Base-by-base conservation (phyloP, 2,888 invertebrate species). In the Melitaea athalia region DNA sequence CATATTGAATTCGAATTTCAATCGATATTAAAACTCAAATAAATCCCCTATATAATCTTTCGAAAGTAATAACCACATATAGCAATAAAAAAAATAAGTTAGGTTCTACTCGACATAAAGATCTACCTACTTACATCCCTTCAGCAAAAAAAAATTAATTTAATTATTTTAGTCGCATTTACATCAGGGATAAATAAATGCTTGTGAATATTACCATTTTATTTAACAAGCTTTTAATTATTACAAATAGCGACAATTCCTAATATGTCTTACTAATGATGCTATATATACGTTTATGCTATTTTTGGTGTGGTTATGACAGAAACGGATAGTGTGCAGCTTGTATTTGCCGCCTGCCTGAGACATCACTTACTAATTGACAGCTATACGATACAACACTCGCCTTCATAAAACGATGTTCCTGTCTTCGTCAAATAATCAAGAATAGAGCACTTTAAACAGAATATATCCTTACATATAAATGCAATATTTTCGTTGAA, bases 321-420 rank as follows among this genome's bases (percentile, higher is more conserved):
- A 63, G 69, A 45, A 62, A 59, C 62, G 45, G 67, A 70, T 61
- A 61, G 64, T 65, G 59, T 66, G 61, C 57, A 53, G n/a, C 52
- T 57, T 33, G 57, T 57, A 57, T 42, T 38, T 42, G 15, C 15
- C 53, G 71, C 67, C 69, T 72, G 72, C 71, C 60, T 67, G 67
- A 69, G 70, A 75, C 75, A 75, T 72, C 70, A 72, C 64, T 68
- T 70, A 73, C 79, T 84, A 84, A 84, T 84, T 83, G 84, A 83
- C 84, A 83, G 80, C 74, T 72, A 75, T 74, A 75, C 70, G 75
- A 68, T 60, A 60, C 63, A 38, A 52, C 53, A 62, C 57, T 57
- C 62, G 63, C 67, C 47, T 68, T 69, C 45, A 33, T 42, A 59
- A 65, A 52, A 42, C 42, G 11, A 42, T n/a, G 43, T 43, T 31